Base-by-base conservation (phyloP, 2,797 vertebrate genomes). In the Merluccius polli region DNA sequence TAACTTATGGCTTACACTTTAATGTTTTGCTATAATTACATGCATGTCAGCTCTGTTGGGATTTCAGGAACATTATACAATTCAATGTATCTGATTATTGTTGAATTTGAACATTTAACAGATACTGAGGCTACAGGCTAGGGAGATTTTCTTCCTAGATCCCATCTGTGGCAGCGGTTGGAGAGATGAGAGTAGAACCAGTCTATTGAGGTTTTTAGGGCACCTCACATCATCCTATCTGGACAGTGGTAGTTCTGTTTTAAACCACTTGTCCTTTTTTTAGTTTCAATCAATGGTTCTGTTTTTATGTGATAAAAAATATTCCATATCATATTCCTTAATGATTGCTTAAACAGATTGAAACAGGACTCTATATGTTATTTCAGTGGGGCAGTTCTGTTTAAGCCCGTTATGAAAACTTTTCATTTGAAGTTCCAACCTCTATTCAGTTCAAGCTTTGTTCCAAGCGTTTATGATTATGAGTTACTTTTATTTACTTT, bases 391-490 rank as follows among this genome's bases (percentile, higher is more conserved):
- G 59, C 59, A 63, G 59, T 63, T 63, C 9, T 63, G 10, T 63
- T 63, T 63, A 21, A 63, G 18, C 59, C 18, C 59, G 18, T 63
- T 63, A 63, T 63, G 59, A 63, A 63, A 63, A 63, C 9, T 11
- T 11, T 11, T 63, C n/a, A 63, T 63, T 63, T 63, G 59, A 21
- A 63, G 59, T 12, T 67, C 65, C n/a, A 69, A 30, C 67, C 67
- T 30, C 67, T 69, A 69, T 69, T 59, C 15, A 18, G 35, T 70
- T 59, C n/a, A 21, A 29, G 29, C n/a, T 72, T 15, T 33, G 71
- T 65, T 27, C 35, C 27, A 35, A 73, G 74, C 84, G 75, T 77
- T 79, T 83, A 84, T 78, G 63, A 67, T 48, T 70, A 73, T 65
- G 31, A 73, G 65, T 70, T 79, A 67, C 41, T 24, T 27, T 1